Base-by-base conservation (phyloP, 2,113 vertebrate genomes). In the Myiopsitta monachus region DNA sequence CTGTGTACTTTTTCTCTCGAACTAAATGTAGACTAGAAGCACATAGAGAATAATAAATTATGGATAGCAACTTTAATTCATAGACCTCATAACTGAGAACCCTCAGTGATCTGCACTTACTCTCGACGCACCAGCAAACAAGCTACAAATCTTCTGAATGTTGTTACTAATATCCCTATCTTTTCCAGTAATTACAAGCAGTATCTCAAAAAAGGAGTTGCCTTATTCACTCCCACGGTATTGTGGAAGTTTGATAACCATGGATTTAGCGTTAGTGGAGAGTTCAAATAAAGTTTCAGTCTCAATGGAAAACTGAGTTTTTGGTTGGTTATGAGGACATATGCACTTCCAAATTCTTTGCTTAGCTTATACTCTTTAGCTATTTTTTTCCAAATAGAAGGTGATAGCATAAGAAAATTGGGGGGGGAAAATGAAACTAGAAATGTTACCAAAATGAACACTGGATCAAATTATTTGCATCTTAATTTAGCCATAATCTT, bases 141-240 rank as follows among this genome's bases (percentile, higher is more conserved):
- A 95, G 80, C 57, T 85, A 95, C 96, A 95, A 95, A 96, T 97
- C 76, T 87, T 92, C 82, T 72, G 83, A 83, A 80, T 87, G 61
- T 73, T 93, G 91, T 90, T 94, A 87, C 96, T 97, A 97, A 93
- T 94, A 93, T 87, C 80, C 66, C 55, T 94, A 88, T 93, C 62
- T 91, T 69, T 88, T 90, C 85, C 81, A 95, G 87, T 94, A 96
- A 97, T 97, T 96, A 92, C 46, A 95, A 90, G 77, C 72, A 97
- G 39, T 94, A 93, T 83, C 91, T 97, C 89, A 95, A 94, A 96
- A 94, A 78, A 52, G 69, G 28, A 83, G 55, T 92, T 94, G 89
- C 63, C 49, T 89, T 76, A 52, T 81, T 96, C 88, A 87, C 57
- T 91, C 67, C 41, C 52, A 66, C 54, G 49, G 62, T 94, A 78